A percentile compares a stretch with the other conserved stretches of the same genome.
Evolutionary conservation across 2,113 vertebrate species (phyloP).

Genomic region (Oreocharis arfaki): DNA sequence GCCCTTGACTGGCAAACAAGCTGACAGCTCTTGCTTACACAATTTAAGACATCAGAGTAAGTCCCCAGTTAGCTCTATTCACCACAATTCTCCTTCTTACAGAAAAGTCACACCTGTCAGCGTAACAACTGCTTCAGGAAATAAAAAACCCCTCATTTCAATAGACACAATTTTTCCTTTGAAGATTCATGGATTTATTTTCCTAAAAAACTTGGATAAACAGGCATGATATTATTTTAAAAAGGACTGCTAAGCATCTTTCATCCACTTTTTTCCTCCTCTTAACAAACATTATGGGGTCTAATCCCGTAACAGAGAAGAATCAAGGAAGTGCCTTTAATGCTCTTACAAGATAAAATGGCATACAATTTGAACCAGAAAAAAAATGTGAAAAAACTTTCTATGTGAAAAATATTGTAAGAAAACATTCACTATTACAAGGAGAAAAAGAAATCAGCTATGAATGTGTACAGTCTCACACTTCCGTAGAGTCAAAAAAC

Average conservation of each 20-base stretch:
- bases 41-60: background rate
- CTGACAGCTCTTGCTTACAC: background rate
- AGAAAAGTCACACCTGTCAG: background rate
- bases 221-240: background rate
- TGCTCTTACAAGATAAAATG: background rate
- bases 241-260: background rate
- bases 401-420: background rate
- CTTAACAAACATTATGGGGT: background rate
- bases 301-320: background rate
- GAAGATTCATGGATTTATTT: background rate
- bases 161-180: background rate
- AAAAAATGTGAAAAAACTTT: background rate
- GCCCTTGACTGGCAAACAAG: background rate
- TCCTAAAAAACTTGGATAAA: background rate
- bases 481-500: background rate
- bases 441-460: background rate
- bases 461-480: background rate
- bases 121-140: background rate
- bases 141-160: background rate
- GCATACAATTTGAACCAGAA: background rate
- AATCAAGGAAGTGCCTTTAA: background rate
- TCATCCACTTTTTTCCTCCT: background rate
- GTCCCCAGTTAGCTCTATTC: background rate
- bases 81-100: background rate
- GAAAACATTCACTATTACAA: background rate